Evolutionary conservation across 2,113 vertebrate species (phyloP), one percentile per base, ranked within the genome.

Genomic region (Leucosticte australis): DNA sequence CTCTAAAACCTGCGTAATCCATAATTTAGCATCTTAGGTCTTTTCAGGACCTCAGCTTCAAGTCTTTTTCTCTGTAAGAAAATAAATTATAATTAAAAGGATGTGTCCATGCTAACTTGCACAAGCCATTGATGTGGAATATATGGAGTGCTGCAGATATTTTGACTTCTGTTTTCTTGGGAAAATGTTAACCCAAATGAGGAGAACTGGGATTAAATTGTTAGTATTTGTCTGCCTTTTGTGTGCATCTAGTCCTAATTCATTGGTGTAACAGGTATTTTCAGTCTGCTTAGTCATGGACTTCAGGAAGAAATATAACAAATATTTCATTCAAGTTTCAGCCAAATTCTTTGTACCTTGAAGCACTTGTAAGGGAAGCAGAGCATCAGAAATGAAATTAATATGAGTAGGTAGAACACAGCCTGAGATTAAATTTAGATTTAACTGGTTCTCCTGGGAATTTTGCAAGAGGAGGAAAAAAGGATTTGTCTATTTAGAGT

Each of bases 361-460:
- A 76, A 89, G 35, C 20, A 31, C n/a, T 83, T 4, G 0, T 37
- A 39, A 65, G 33, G 30, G 44, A 71, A 47, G 19, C 37, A 63
- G 84, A 41, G 18, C 6, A 0, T 35, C 56, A 41, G 39, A n/a
- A 69, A n/a, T 44, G 0, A 57, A 56, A 23, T 39, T 0, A 35
- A 11, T 17, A 26, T 41, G 70, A 49, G 7, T 24, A 20, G 28
- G 56, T 31, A 39, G 67, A 75, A 30, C 13, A 28, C 13, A 42
- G 21, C 47, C 63, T 92, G 10, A 31, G 46, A 59, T 57, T 56
- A 39, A 46, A 56, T 86, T 50, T 50, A 37, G 46, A 13, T 76
- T 46, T 37, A 39, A 26, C 24, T 75, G 7, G 1, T 37, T 59
- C 4, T 92, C 46, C 55, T 77, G 55, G 59, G 13, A 14, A 4